Percentiles rank a stretch among this genome's conserved stretches.
These are phyloP conservation scores for Glareola pratincola DNA, from an alignment of 2,113 vertebrate species.

Conservation along the genomic window DNA sequence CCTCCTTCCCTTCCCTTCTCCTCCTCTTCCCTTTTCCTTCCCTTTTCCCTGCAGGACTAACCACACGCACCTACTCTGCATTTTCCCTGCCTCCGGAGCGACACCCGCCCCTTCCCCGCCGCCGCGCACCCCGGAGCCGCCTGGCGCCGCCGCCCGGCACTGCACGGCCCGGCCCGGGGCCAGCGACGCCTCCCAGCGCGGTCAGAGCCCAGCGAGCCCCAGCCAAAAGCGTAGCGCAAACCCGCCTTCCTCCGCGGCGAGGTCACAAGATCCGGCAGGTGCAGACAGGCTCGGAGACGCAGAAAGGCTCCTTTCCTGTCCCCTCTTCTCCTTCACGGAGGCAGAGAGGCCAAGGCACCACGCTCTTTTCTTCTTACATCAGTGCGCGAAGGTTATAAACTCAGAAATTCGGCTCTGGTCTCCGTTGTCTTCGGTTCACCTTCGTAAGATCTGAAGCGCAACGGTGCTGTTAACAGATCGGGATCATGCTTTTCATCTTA, in stretches of 20 bases:
- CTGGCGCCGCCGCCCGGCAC: background rate
- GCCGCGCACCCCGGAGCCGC: background rate
- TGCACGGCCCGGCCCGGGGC: background rate
- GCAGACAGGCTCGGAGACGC: background rate
- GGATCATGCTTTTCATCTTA: background rate
- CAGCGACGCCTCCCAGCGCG: background rate
- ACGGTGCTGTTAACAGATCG: background rate
- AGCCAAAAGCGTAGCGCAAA: background rate
- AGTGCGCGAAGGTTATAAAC: background rate
- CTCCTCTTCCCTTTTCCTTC: no score
- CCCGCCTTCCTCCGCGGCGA: background rate
- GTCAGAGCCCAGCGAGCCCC: background rate
- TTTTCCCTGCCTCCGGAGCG: background rate
- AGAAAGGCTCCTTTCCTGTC: background rate
- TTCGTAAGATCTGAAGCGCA: background rate
- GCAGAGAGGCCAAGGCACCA: background rate
- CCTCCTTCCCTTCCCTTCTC: no score
- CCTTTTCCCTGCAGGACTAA: background rate
- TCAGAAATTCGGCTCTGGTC: background rate
- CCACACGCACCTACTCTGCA: fast-evolving
- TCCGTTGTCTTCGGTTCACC: background rate
- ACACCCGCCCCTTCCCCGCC: fast-evolving
- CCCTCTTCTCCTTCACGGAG: background rate
- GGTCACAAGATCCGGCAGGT: background rate
- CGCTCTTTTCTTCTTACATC: background rate